phyloP scores from a whole-genome alignment of 2,797 vertebrate genomes.

The Coregonus suidteri region DNA sequence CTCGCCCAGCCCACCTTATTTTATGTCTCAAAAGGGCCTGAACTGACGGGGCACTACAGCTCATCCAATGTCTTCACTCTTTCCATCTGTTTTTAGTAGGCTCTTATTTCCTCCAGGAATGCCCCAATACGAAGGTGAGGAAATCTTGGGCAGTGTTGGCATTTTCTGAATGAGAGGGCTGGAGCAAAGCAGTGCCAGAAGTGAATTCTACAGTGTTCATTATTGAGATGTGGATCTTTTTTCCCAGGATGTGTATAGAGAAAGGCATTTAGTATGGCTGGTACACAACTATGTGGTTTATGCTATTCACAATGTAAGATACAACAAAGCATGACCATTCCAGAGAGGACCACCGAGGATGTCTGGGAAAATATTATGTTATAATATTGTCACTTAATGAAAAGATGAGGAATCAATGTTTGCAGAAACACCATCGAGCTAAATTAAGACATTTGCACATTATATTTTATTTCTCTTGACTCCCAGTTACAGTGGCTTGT shows the following conservation, averaged over 20 bases:
- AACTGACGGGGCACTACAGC: neutral
- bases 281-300: neutral
- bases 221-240: neutral
- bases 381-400: neutral
- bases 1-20: neutral
- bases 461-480: too few species aligned
- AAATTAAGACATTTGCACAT: too few species aligned
- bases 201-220: neutral
- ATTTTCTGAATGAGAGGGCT: neutral
- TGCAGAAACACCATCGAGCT: neutral
- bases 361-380: too few species aligned
- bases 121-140: constrained; percentile 14
- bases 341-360: too few species aligned
- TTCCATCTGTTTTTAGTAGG: constrained; percentile 8
- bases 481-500: too few species aligned
- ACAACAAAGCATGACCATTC: neutral
- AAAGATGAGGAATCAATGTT: neutral
- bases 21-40: too few species aligned
- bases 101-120: constrained; percentile 33
- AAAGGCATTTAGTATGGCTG: neutral
- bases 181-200: constrained; percentile 3
- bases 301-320: neutral
- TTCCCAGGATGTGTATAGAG: neutral
- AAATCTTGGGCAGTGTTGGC: neutral
- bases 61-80: neutral